Base-by-base conservation (phyloP, 2,888 invertebrate genomes). In the Calameuta idolon region DNA sequence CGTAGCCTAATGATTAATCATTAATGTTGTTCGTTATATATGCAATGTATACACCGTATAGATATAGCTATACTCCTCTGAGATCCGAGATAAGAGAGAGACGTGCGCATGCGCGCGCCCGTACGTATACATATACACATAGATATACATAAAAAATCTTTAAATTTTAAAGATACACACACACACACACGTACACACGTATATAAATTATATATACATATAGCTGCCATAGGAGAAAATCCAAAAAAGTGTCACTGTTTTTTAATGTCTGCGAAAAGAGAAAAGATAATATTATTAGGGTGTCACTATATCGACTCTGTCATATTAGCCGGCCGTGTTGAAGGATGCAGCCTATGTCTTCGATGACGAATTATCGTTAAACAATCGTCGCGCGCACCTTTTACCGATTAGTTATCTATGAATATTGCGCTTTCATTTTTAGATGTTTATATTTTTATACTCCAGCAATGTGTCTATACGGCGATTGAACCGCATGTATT, bases 371-470 rank as follows among this genome's bases (percentile, higher is more conserved):
- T 12, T 9, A 81, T 84, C 77, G 80, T 83, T 81, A 77, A 77
- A 81, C 77, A 83, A 83, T 83, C 80, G 80, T 75, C 82, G 79
- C 33, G 75, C 37, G 40, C 55, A 77, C 81, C 74, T 80, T 75
- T 81, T 76, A 81, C 80, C 80, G 77, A 85, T 87, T 84, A 82
- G 81, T 88, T 88, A 81, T 85, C 83, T 83, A 83, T 73, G 77
- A 76, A 76, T 80, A 84, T 81, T 83, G 81, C 83, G 82, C n/a
- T 85, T 85, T 87, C 80, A 84, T 87, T 88, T 85, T 84, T 86
- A 89, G 85, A 89, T 89, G 87, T 90, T 90, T 90, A 90, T 90
- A 90, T 89, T 90, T 90, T 89, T 90, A 89, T 90, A 90, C 88
- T 87, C 86, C 86, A 88, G 85, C 83, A 82, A 83, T 86, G 86